A percentile compares a stretch with the other conserved stretches of the same genome.
phyloP scores from a whole-genome alignment of 2,113 vertebrate species.

The Tupaia tana region DNA sequence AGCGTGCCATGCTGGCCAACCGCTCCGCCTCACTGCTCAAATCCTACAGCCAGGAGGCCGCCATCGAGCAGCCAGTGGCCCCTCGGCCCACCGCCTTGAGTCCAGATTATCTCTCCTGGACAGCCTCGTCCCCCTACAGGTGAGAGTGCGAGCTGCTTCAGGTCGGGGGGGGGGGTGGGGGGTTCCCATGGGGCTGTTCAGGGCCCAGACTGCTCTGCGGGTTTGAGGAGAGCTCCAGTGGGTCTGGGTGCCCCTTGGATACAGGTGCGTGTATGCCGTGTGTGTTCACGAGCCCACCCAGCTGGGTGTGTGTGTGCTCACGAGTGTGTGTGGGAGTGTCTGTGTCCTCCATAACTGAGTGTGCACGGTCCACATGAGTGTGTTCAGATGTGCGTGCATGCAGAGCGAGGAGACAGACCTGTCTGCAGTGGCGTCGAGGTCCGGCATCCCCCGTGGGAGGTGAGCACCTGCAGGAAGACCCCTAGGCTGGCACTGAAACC shows the following conservation, averaged over 20 bases:
- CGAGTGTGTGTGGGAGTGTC: background rate
- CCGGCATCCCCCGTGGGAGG: accelerated
- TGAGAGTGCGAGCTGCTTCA: slow-evolving; percentile 64
- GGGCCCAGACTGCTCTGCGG: background rate
- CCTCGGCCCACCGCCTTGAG: slow-evolving; percentile 86
- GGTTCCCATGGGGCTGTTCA: accelerated
- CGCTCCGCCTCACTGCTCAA: slow-evolving; percentile 88
- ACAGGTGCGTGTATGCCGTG: no score
- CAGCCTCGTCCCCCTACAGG: slow-evolving; percentile 88
- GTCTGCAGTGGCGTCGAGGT: background rate
- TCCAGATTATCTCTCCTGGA: slow-evolving; percentile 89
- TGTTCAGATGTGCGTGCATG: background rate
- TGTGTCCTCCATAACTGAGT: background rate
- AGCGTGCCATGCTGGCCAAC: slow-evolving; percentile 89
- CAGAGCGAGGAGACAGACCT: background rate
- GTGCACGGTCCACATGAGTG: accelerated
- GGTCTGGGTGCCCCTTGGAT: background rate
- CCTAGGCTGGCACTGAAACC: accelerated
- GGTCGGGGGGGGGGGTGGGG: background rate
- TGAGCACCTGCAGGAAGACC: background rate
- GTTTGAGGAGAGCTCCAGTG: background rate
- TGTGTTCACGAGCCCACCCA: no score
- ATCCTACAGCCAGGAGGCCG: slow-evolving; percentile 89
- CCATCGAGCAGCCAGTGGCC: slow-evolving; percentile 88
- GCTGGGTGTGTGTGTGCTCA: background rate